Base-by-base conservation (phyloP, 2,113 vertebrate species). In the Vicugna pacos region DNA sequence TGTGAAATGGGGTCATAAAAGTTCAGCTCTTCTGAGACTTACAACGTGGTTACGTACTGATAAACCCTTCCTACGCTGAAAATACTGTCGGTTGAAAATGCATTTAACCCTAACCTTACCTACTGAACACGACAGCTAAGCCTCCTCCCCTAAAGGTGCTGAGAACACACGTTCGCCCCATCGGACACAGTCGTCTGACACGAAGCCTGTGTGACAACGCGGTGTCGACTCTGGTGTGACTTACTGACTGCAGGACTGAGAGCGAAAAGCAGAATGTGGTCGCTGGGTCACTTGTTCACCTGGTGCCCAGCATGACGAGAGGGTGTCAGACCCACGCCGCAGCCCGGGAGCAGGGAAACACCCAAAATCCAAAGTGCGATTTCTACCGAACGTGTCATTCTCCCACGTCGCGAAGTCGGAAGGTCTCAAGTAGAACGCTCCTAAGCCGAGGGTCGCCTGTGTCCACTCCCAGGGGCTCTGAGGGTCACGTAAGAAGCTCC, bases 21-120 rank as follows among this genome's bases (percentile, higher is more conserved):
- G 56, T 0, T 35, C 52, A 35, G 76, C 1, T 15, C 52, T 22
- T 8, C 32, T 20, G 24, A 13, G 13, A 56, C 52, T 16, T 7
- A 8, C 19, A 13, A 15, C 0, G 4, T 12, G 76, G 20, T 35
- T 35, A 5, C 0, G 4, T 8, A 6, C 50, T 2, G 0, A 8
- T 15, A 35, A 35, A 0, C 64, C 64, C 64, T 8, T 32, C 30
- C 14, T n/a, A 7, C 3, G 30, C 0, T 24, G 50, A 54, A 48
- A 76, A 76, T 7, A 12, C 1, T 17, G 17, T 50, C 46, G 10
- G 72, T 20, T 17, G 52, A 54, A 26, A 13, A 26, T 0, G 13
- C 20, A 26, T 2, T 14, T 14, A 26, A 15, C 8, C 24, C 52
- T 42, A 42, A 42, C 7, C 12, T 26, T 52, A 38, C 52, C 76